phyloP scores from a whole-genome alignment of 2,888 invertebrate genomes.

The Drosophila robusta region DNA sequence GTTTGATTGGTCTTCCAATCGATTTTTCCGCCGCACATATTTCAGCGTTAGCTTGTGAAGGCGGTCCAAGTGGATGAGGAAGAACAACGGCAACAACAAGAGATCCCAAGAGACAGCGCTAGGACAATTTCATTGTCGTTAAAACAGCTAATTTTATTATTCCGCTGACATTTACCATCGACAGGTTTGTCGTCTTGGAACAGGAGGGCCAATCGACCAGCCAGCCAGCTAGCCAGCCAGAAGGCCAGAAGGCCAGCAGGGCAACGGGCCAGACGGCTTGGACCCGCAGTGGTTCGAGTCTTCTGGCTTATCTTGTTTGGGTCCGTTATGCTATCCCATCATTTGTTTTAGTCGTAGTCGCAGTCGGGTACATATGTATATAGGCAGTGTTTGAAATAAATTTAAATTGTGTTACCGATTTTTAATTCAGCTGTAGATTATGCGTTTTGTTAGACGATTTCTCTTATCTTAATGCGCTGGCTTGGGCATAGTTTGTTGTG shows the following conservation, averaged over 20 bases:
- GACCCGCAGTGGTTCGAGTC: constrained; percentile 47
- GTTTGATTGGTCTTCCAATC: constrained; percentile 74
- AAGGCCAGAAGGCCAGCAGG: not conserved
- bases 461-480: constrained; percentile 81
- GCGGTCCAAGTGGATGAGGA: constrained; percentile 14
- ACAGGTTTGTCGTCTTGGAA: constrained; percentile 41
- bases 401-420: constrained; percentile 82
- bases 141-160: constrained; percentile 82
- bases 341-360: constrained; percentile 50
- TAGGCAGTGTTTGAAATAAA: constrained; percentile 60
- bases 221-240: not conserved
- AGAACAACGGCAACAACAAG: not conserved
- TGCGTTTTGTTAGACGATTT: constrained; percentile 83
- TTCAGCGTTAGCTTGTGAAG: constrained; percentile 38
- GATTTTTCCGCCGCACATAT: constrained; percentile 61
- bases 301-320: constrained; percentile 74
- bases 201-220: constrained; percentile 13
- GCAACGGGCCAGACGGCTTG: constrained; percentile 31
- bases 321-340: constrained; percentile 69
- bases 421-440: constrained; percentile 78
- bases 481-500: constrained; percentile 24
- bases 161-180: constrained; percentile 67
- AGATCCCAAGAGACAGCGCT: constrained; percentile 32
- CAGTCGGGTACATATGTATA: not conserved
- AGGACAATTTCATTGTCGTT: constrained; percentile 74